Percentiles rank a stretch among this genome's conserved stretches.
phyloP scores from a whole-genome alignment of 2,888 invertebrate species.

The Periphyllus acericola region DNA sequence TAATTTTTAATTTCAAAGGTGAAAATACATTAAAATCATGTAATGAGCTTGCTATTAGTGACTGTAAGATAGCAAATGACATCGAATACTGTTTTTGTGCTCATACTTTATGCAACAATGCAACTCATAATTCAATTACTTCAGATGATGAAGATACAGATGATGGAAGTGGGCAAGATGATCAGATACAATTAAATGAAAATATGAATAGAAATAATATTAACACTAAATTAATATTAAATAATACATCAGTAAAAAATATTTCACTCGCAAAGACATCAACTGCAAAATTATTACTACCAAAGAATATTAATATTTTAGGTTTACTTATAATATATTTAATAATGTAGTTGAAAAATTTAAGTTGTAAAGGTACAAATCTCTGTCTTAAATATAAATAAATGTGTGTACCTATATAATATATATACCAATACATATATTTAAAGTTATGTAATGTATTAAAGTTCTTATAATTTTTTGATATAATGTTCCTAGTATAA shows the following conservation, averaged over 20 bases:
- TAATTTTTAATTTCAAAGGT: slow-evolving; percentile 4
- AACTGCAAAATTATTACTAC: slow-evolving; percentile 6
- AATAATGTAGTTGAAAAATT: slow-evolving; percentile 28
- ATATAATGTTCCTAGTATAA: slow-evolving; percentile 31
- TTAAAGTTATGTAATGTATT: too few relatives aligned
- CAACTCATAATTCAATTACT: slow-evolving; percentile 12
- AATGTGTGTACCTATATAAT: too few relatives aligned
- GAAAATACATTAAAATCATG: slow-evolving; percentile 43
- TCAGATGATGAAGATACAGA: slow-evolving; percentile 60
- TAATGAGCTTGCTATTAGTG: slow-evolving; percentile 10
- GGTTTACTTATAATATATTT: slow-evolving; percentile 6
- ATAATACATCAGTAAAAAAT: slow-evolving; percentile 12
- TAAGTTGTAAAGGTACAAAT: neutral
- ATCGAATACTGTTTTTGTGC: slow-evolving; percentile 56
- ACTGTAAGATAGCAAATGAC: slow-evolving; percentile 48
- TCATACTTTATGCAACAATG: slow-evolving; percentile 29
- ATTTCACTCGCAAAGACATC: slow-evolving; percentile 22
- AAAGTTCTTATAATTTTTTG: neutral
- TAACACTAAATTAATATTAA: neutral
- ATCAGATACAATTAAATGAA: slow-evolving; percentile 23
- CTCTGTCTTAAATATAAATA: neutral
- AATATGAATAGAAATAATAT: slow-evolving; percentile 6
- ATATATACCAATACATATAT: too few relatives aligned
- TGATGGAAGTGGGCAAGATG: slow-evolving; percentile 51
- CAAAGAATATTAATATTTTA: slow-evolving; percentile 39